phyloP scores from a whole-genome alignment of 2,888 invertebrate species.

The Acanthococcus lagerstroemiae region DNA sequence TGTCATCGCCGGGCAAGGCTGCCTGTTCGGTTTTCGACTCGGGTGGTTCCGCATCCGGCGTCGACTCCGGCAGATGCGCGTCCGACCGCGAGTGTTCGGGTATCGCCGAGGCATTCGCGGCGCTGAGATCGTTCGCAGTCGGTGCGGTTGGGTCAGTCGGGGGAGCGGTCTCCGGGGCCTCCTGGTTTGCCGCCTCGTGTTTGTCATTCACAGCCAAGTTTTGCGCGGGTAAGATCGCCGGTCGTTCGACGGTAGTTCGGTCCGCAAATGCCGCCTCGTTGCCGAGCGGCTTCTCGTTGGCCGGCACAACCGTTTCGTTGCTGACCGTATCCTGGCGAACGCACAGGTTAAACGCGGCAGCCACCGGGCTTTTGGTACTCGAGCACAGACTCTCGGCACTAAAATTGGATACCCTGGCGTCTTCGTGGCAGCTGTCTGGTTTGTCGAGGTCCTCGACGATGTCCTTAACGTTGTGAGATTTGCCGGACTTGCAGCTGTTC shows the following conservation, averaged over 20 bases:
- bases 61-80: not conserved
- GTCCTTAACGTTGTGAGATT: conserved; percentile 18
- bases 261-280: too few relatives aligned
- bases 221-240: too few relatives aligned
- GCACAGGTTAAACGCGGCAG: conserved; percentile 8
- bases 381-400: not conserved
- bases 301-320: too few relatives aligned
- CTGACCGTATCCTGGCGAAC: not conserved
- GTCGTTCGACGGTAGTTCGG: too few relatives aligned
- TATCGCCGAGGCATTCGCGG: too few relatives aligned
- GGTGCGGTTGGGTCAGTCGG: too few relatives aligned
- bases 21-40: not conserved
- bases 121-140: too few relatives aligned
- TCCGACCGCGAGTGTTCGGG: too few relatives aligned
- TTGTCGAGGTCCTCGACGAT: not conserved
- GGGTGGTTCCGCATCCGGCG: not conserved
- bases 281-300: not conserved
- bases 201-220: too few relatives aligned
- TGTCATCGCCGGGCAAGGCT: not conserved
- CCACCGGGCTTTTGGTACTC: not conserved
- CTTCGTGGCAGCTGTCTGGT: not conserved
- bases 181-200: too few relatives aligned
- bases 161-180: too few relatives aligned
- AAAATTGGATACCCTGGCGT: not conserved
- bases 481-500: not conserved